A percentile compares a stretch with the other conserved stretches of the same genome.
Evolutionary conservation across 2,888 invertebrate species (phyloP).

Genomic region (Vandiemenella viatica): DNA sequence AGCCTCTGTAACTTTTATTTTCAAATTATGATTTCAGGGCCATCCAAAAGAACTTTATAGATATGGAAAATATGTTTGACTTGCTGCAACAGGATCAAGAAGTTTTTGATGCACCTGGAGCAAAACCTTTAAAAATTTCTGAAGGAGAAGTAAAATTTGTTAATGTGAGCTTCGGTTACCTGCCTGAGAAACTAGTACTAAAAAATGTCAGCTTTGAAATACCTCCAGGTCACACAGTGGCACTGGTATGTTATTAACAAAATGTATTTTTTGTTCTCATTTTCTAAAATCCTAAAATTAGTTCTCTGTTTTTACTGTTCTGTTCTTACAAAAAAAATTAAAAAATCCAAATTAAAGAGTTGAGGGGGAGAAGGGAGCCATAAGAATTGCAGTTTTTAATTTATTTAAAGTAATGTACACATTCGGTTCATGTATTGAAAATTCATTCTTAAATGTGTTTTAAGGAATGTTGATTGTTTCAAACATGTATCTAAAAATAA

Average conservation of each 20-base stretch:
- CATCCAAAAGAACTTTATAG: constrained; percentile 93
- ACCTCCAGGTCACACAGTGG: constrained; percentile 71
- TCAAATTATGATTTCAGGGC: constrained; percentile 54
- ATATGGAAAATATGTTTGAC: constrained; percentile 99
- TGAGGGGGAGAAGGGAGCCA: too few relatives aligned
- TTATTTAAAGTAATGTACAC: too few relatives aligned
- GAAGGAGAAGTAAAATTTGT: constrained; percentile 68
- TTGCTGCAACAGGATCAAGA: constrained; percentile 76
- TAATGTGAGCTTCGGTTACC: constrained; percentile 80
- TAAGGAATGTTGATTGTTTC: too few relatives aligned
- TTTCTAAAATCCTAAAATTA: too few relatives aligned
- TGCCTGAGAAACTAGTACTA: constrained; percentile 58
- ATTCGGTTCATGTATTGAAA: too few relatives aligned
- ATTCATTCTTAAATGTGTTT: too few relatives aligned
- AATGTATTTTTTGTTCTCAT: not conserved
- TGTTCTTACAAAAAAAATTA: not conserved
- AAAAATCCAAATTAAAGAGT: not conserved
- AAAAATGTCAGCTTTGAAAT: constrained; percentile 65
- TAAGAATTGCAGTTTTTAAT: too few relatives aligned
- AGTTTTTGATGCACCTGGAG: constrained; percentile 68
- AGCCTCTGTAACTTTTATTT: too few relatives aligned
- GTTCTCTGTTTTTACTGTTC: not conserved
- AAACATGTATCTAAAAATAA: too few relatives aligned
- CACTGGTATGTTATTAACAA: constrained; percentile 44
- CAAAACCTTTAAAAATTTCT: constrained; percentile 50